Conservation (phyloP, 92 coral and sea anemone genomes). For the Pocillopora meandrina region DNA sequence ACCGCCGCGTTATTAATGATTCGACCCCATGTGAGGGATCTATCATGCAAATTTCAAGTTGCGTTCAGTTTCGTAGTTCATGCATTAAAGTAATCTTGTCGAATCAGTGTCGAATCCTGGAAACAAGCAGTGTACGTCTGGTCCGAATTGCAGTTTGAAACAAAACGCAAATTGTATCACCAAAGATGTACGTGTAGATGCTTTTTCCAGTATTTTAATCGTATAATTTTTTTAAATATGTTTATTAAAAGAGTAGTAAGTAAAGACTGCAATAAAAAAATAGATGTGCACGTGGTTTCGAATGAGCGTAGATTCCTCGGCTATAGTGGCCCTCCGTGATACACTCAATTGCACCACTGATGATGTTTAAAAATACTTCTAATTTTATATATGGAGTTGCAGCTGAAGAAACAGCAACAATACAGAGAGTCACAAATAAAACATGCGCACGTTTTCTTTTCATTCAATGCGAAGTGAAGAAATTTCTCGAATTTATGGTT, state of each 20-base stretch:
- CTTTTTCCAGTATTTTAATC: no score
- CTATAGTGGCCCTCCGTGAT: conserved; percentile 32
- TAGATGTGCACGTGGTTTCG: not conserved
- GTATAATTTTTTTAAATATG: not conserved
- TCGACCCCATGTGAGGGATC: not conserved
- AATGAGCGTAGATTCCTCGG: no score
- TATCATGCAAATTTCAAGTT: conserved; percentile 18
- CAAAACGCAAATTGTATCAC: not conserved
- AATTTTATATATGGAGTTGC: conserved; percentile 20
- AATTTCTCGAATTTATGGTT: not conserved
- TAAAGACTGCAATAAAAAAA: not conserved
- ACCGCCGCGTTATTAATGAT: conserved; percentile 1
- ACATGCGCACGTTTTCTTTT: not conserved
- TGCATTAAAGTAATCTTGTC: not conserved
- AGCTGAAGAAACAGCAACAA: conserved; percentile 7
- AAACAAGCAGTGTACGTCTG: not conserved
- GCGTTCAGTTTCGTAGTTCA: not conserved
- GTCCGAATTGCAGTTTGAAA: not conserved
- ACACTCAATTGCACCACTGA: conserved; percentile 18
- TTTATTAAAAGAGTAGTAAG: not conserved
- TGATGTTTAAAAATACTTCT: not conserved
- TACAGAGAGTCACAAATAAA: not conserved
- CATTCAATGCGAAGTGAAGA: not conserved
- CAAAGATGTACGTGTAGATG: no score
- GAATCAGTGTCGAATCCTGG: no score